A percentile compares a stretch with the other conserved stretches of the same genome.
phyloP scores from a whole-genome alignment of 1,140 invertebrate genomes.

The Drosophila obscura region DNA sequence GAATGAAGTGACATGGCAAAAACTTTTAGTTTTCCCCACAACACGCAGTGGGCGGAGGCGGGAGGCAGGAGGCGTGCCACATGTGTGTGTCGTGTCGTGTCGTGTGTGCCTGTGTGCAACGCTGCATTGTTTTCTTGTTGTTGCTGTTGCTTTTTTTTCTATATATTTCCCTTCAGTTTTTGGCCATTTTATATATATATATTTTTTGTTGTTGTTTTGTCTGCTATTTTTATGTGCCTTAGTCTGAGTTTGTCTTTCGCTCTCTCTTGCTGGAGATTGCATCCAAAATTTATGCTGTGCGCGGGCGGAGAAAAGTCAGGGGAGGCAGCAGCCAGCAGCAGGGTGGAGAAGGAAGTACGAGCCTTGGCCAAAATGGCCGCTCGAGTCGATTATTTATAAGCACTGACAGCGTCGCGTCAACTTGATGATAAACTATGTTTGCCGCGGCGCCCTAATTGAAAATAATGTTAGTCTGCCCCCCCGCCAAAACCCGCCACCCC shows the following conservation, averaged over 20 bases:
- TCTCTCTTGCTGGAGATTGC: conserved; percentile 56
- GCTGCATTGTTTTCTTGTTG: conserved; percentile 45
- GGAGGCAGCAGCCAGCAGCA: not conserved
- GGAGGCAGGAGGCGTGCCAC: conserved; percentile 55
- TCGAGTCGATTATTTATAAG: conserved; percentile 80
- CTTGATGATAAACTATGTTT: conserved; percentile 83
- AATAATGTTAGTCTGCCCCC: conserved; percentile 65
- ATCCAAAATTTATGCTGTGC: conserved; percentile 83
- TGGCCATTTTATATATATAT: conserved; percentile 5
- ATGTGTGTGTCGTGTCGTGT: conserved; percentile 35
- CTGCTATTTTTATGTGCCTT: conserved; percentile 67
- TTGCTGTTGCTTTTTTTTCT: conserved; percentile 2
- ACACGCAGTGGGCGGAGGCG: conserved; percentile 56
- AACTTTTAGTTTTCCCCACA: conserved; percentile 71
- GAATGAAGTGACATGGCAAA: conserved; percentile 79
- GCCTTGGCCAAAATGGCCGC: conserved; percentile 70
- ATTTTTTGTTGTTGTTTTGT: conserved; percentile 15
- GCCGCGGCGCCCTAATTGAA: conserved; percentile 78
- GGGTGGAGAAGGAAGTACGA: not conserved
- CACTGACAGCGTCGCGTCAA: conserved; percentile 79
- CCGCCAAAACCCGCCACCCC: conserved; percentile 9
- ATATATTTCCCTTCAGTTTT: conserved; percentile 31
- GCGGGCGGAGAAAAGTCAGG: conserved; percentile 27
- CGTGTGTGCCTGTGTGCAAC: conserved; percentile 13
- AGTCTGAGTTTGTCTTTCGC: conserved; percentile 43